phyloP scores from a whole-genome alignment of 2,113 vertebrate species.

The Lepus europaeus region DNA sequence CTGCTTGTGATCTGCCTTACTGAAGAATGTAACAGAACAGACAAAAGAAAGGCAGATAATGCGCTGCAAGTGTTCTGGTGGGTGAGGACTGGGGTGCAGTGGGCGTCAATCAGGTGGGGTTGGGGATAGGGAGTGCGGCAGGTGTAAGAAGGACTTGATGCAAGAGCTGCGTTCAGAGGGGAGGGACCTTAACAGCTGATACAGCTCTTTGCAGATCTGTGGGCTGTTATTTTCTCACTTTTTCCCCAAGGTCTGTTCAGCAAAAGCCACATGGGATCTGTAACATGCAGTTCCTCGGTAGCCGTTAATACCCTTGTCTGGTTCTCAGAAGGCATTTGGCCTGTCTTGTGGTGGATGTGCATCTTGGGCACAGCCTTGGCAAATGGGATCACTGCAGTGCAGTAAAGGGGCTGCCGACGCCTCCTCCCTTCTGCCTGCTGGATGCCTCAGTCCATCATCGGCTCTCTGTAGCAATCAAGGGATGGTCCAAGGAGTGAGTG shows the following conservation, averaged over 20 bases:
- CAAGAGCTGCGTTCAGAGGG: background rate
- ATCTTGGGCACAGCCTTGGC: background rate
- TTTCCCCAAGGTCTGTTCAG: background rate
- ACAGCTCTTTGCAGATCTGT: background rate
- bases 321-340: background rate
- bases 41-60: too few species aligned
- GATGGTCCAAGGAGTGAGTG: background rate
- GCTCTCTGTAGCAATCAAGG: background rate
- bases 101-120: background rate
- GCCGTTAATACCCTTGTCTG: background rate
- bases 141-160: background rate
- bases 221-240: background rate
- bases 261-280: background rate
- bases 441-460: background rate
- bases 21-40: background rate
- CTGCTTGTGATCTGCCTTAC: background rate
- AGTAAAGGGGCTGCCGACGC: background rate
- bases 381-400: background rate
- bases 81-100: background rate
- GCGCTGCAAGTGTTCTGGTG: background rate
- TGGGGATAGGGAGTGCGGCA: rapidly evolving
- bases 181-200: background rate
- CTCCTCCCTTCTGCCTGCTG: background rate
- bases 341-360: background rate
- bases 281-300: background rate